Base-by-base conservation (phyloP, 2,888 invertebrate species). In the Dicycla oo region DNA sequence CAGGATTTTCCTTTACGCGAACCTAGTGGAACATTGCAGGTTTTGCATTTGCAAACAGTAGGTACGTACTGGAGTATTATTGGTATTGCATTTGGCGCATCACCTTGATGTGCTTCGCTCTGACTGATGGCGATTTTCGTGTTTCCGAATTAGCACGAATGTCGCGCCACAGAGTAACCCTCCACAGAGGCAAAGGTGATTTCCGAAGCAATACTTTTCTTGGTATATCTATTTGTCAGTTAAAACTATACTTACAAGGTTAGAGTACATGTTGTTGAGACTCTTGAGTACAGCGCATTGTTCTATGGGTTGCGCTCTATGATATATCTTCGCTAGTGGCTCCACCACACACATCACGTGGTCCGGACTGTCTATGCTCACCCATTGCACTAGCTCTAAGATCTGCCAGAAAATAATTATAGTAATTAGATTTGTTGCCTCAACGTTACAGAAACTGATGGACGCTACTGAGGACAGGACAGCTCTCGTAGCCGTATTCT, bases 361-460 rank as follows among this genome's bases (percentile, higher is more conserved):
- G 8, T 92, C 92, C 0, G 87, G 83, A 20, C 87, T 88, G 54
- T 93, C 92, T 49, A 88, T 87, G 72, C 91, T 91, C 61, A 95
- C 85, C 96, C 96, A 96, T 73, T 95, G 93, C 3, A 91, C 87
- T 5, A 96, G 85, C 30, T 91, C 88, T 57, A 96, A 69, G 54
- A 96, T 93, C 96, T 96, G 86, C 7, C 15, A 61, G 15, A 56
- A 45, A 76, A 58, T 38, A 38, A 23, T 11, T 7, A 23, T 11
- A 0, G 18, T 38, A 3, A 40, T 47, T 47, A 26, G 15, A 15
- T 10, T 47, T 47, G n/a, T 10, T 62, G 8, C 15, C 15, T 30
- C 8, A 8, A 30, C 3, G 5, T 47, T 47, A 15, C 8, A 47
- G 15, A 3, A n/a, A 20, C 4, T n/a, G 20, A 30, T 13, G 45